A percentile compares a stretch with the other conserved stretches of the same genome.
Conservation (phyloP, 2,113 vertebrate species). For the Danio rerio region GRCz12tu NC_133183.1:14435001-14435500, state of each 20-base stretch:
- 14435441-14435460: too few relatives aligned
- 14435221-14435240: not conserved
- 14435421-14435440: too few relatives aligned
- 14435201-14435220: not conserved
- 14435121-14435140: not conserved
- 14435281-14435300: too few relatives aligned
- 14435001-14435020: not conserved
- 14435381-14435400: too few relatives aligned
- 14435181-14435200: not conserved
- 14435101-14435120: not conserved
- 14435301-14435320: too few relatives aligned
- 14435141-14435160: constrained; percentile 14
- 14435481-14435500: too few relatives aligned
- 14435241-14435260: too few relatives aligned
- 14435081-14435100: not conserved
- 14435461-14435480: too few relatives aligned
- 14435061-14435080: not conserved
- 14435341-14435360: too few relatives aligned
- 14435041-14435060: not conserved
- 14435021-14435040: not conserved
- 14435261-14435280: not conserved
- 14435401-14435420: too few relatives aligned
- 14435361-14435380: too few relatives aligned
- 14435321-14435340: too few relatives aligned
- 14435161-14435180: not conserved